phyloP scores from a whole-genome alignment of 2,888 invertebrate species.

The Pyrocoelia pectoralis region DNA sequence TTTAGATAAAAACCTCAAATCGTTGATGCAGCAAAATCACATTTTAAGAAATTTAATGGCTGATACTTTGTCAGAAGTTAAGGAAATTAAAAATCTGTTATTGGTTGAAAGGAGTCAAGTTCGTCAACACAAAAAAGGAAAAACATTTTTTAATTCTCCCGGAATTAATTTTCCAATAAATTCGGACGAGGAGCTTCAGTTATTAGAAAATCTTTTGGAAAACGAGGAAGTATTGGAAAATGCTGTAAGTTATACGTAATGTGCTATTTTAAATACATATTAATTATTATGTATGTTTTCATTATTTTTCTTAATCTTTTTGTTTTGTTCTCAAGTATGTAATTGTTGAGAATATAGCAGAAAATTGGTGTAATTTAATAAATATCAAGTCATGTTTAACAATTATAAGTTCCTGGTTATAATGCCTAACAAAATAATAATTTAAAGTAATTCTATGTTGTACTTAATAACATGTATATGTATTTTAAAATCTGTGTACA shows the following conservation, averaged over 20 bases:
- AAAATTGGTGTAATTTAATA: too few species aligned
- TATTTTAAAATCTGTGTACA: too few species aligned
- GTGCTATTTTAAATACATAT: background rate
- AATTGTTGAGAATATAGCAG: too few species aligned
- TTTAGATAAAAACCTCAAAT: too few species aligned
- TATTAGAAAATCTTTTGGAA: background rate
- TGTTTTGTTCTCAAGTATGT: too few species aligned
- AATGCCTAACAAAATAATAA: too few species aligned
- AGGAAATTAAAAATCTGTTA: background rate
- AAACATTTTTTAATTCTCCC: conserved; percentile 1
- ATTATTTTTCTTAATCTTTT: too few species aligned
- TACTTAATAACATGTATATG: too few species aligned
- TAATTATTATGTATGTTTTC: too few species aligned
- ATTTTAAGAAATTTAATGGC: background rate
- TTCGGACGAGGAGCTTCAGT: background rate
- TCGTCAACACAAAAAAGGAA: background rate
- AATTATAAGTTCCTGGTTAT: too few species aligned
- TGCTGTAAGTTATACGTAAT: background rate
- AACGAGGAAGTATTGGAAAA: background rate
- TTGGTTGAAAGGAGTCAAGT: background rate
- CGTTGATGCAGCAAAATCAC: background rate
- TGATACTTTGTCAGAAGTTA: background rate
- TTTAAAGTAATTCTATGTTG: too few species aligned
- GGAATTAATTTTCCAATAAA: background rate
- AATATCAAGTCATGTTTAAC: too few species aligned